phyloP scores from a whole-genome alignment of 2,888 invertebrate genomes.

The Diarsia mendica region DNA sequence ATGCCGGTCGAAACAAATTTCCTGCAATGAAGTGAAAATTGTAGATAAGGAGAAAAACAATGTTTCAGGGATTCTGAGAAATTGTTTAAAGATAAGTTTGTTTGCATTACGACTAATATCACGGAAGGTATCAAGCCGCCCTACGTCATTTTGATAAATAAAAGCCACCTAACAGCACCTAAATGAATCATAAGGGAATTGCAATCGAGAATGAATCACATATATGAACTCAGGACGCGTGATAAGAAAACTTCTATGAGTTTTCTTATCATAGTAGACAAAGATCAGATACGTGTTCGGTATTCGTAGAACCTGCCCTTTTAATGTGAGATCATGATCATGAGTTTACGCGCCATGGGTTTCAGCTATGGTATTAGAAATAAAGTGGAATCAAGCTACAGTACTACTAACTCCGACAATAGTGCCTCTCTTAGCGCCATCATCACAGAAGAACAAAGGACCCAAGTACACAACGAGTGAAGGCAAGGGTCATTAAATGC shows the following conservation, averaged over 20 bases:
- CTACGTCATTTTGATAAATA: conserved; percentile 23
- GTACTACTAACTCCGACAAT: neutral
- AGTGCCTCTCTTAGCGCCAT: conserved; percentile 7
- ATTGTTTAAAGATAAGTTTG: neutral
- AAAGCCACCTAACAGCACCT: conserved; percentile 20
- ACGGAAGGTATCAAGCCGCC: neutral
- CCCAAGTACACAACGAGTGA: conserved; percentile 8
- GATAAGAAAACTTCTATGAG: conserved; percentile 49
- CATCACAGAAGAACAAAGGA: conserved; percentile 40
- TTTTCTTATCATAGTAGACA: too few species aligned
- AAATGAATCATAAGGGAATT: conserved; percentile 48
- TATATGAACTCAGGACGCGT: conserved; percentile 20
- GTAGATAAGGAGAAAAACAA: neutral
- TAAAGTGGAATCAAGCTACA: neutral
- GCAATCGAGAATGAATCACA: conserved; percentile 49
- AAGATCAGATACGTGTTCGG: neutral
- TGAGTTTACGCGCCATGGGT: neutral
- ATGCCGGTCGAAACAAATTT: neutral
- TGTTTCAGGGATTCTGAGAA: conserved; percentile 1
- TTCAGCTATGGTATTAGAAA: neutral
- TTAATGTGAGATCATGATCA: neutral
- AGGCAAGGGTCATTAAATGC: conserved; percentile 65
- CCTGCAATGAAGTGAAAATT: neutral
- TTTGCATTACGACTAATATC: neutral
- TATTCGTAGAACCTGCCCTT: neutral